A percentile compares a stretch with the other conserved stretches of the same genome.
Evolutionary conservation across 2,888 invertebrate species (phyloP).

Genomic region (Platyscelio sp.): DNA sequence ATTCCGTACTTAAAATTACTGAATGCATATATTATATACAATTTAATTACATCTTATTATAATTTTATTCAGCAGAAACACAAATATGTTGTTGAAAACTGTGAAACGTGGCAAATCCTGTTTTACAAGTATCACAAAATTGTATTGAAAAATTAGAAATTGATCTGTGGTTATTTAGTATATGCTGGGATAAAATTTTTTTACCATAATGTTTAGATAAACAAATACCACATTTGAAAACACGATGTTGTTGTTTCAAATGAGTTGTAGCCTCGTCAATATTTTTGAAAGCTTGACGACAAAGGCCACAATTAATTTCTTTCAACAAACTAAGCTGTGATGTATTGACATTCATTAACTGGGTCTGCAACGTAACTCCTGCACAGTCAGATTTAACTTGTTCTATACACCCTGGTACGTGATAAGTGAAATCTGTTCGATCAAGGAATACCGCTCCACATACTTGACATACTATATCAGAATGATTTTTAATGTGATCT

Average conservation of each 20-base stretch:
- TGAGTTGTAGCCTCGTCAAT: conserved; percentile 44
- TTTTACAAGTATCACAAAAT: conserved; percentile 61
- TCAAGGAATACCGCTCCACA: conserved; percentile 60
- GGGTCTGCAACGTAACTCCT: not conserved
- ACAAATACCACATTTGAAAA: conserved; percentile 63
- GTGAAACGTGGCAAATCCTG: conserved; percentile 32
- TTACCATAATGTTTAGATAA: conserved; percentile 53
- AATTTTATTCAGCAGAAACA: conserved; percentile 9
- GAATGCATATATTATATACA: too few relatives aligned
- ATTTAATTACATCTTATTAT: too few relatives aligned
- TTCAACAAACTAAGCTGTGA: conserved; percentile 6
- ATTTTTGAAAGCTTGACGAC: conserved; percentile 44
- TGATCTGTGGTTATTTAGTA: conserved; percentile 27
- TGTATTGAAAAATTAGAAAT: conserved; percentile 14
- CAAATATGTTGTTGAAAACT: conserved; percentile 34
- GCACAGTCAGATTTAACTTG: conserved; percentile 51
- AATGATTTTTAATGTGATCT: conserved; percentile 26
- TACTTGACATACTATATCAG: conserved; percentile 51
- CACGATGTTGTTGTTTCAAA: conserved; percentile 44
- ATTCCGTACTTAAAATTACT: too few relatives aligned
- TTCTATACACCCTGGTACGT: conserved; percentile 49
- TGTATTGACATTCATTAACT: not conserved
- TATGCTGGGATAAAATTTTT: conserved; percentile 53
- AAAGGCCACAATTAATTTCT: conserved; percentile 64
- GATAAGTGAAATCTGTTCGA: conserved; percentile 36